Evolutionary conservation across 2,113 vertebrate genomes (phyloP).

Genomic region (Salminus brasiliensis): DNA sequence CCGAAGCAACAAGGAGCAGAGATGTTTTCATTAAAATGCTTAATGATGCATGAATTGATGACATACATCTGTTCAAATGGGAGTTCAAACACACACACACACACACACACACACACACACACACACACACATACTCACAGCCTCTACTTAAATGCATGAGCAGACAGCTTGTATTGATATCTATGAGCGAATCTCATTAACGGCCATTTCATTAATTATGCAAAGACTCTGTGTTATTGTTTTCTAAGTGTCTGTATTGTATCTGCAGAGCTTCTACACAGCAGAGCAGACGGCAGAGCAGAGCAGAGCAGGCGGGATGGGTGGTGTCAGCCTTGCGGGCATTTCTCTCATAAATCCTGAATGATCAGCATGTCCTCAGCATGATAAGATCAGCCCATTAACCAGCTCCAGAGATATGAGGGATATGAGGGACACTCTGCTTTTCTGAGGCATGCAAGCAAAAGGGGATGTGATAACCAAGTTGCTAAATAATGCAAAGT

Average conservation of each 20-base stretch:
- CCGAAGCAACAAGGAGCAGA: neutral
- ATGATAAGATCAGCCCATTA: constrained; percentile 17
- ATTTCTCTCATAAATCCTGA: constrained; percentile 18
- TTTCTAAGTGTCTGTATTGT: neutral
- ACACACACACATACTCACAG: neutral
- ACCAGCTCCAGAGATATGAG: neutral
- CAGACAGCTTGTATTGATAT: neutral
- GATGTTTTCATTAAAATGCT: constrained; percentile 33
- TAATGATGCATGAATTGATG: constrained; percentile 32
- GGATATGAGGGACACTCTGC: neutral
- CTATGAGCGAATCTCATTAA: constrained; percentile 3
- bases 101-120: neutral
- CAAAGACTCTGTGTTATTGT: neutral
- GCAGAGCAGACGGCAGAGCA: neutral
- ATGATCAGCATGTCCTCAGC: constrained; percentile 16
- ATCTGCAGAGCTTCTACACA: neutral
- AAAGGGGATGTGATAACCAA: neutral
- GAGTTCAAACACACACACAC: constrained; percentile 11
- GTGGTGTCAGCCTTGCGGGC: neutral
- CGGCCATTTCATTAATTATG: neutral
- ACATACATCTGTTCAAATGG: constrained; percentile 21
- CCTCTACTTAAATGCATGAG: neutral
- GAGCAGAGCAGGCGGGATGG: neutral
- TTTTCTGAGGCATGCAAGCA: neutral
- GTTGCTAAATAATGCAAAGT: constrained; percentile 23